Percentiles rank a stretch among this genome's conserved stretches.
These are phyloP conservation scores for Apamea crenata DNA, from an alignment of 2,888 invertebrate species.

Conservation along the genomic window DNA sequence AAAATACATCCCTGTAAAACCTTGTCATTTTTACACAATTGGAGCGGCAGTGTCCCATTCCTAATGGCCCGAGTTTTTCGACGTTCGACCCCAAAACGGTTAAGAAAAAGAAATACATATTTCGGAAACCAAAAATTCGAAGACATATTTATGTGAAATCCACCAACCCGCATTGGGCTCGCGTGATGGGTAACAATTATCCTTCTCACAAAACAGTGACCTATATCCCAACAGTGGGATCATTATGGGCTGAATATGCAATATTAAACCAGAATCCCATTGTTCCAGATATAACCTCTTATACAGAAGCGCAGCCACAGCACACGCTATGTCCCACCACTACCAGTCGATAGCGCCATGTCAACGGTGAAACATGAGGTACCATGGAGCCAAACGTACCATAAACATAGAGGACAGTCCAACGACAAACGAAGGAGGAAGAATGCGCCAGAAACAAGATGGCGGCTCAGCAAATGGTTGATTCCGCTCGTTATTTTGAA, in stretches of 20 bases:
- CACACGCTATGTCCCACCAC: conserved; percentile 83
- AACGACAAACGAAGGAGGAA: conserved; percentile 59
- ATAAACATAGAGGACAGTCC: conserved; percentile 55
- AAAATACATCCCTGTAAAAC: no score
- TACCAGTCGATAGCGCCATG: conserved; percentile 77
- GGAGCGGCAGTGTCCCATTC: no score
- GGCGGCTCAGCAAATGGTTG: conserved; percentile 77
- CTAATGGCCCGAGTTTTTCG: no score
- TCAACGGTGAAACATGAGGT: conserved; percentile 81
- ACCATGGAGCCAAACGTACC: conserved; percentile 63
- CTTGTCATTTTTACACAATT: no score
- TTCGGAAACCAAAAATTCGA: no score
- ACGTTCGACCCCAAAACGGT: no score
- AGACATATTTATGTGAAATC: no score
- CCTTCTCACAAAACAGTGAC: no score
- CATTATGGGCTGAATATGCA: neutral
- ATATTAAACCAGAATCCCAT: conserved; percentile 1
- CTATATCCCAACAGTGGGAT: no score
- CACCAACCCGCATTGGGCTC: no score
- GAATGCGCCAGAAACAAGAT: conserved; percentile 73
- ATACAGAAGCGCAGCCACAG: conserved; percentile 59
- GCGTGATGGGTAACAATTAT: no score
- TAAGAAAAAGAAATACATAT: no score
- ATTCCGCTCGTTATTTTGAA: conserved; percentile 83
- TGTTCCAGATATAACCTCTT: conserved; percentile 64